These are phyloP conservation scores for Pongo pygmaeus DNA, from an alignment of 2,113 vertebrate genomes.

Conservation along the genomic window DNA sequence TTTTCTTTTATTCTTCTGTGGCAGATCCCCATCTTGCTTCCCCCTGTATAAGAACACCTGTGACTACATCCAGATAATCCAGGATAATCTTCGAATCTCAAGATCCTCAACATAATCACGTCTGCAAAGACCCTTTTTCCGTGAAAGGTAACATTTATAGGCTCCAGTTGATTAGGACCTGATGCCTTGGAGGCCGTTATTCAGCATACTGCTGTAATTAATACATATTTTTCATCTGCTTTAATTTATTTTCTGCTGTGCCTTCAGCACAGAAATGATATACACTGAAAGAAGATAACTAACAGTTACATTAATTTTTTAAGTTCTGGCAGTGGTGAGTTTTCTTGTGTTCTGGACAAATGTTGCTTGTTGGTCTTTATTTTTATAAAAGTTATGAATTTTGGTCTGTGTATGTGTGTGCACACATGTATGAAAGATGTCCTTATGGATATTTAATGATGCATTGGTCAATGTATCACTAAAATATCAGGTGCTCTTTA, in stretches of 20 bases:
- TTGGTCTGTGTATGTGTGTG: background rate
- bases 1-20: background rate
- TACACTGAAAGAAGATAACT: background rate
- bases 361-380: background rate
- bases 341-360: background rate
- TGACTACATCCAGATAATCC: background rate
- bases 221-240: background rate
- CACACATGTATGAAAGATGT: background rate
- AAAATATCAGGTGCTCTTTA: background rate
- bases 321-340: background rate
- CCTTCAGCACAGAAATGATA: background rate
- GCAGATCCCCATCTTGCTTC: background rate
- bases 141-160: background rate
- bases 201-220: background rate
- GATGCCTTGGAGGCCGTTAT: background rate
- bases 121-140: background rate
- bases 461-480: background rate
- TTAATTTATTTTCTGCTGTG: background rate
- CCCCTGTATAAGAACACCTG: background rate
- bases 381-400: background rate
- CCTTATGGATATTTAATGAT: background rate
- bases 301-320: background rate
- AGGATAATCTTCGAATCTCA: background rate
- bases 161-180: background rate
- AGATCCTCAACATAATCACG: background rate